Base-by-base conservation (phyloP, 2,888 invertebrate genomes). In the Caenorhabditis sp. region DNA sequence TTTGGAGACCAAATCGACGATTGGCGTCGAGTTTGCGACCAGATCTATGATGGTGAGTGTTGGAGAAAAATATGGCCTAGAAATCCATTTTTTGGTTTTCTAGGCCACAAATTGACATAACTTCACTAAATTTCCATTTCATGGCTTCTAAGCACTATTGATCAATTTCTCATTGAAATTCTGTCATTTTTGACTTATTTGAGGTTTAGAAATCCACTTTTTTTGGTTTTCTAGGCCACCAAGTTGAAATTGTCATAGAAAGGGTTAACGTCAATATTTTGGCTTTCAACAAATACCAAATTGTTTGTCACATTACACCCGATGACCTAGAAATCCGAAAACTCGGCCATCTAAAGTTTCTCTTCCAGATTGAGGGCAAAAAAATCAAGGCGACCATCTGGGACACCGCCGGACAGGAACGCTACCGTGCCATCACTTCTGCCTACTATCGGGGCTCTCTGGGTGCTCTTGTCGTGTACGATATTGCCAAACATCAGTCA, bases 341-440 rank as follows among this genome's bases (percentile, higher is more conserved):
- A 38, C 12, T 38, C 6, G 19, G 12, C 14, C 54, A 64, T 26
- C 12, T n/a, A 64, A 64, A 44, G 26, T 26, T 54, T 54, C 12
- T 26, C 22, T 49, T 64, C 0, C 51, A 59, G 59, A 59, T 72
- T 16, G 72, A 72, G 22, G 72, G 72, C 12, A 44, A 59, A 35
- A 59, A 44, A 14, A 41, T 72, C 38, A 72, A 72, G 28, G 47
- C 54, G 3, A 38, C 51, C 19, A 59, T 72, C 22, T 72, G 72
- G 72, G 72, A 72, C 24, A 72, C 72, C 0, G 72, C 72, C 0
- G 72, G 72, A 4, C 58, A 59, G 19, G 72, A 72, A 47, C 47
- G 72, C 1, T 72, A n/a, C 22, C 72, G 54, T 22, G 38, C 47
- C 7, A 59, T 58, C 47, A 47, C 72, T 7, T n/a, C n/a, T n/a